Evolutionary conservation across 2,888 invertebrate species (phyloP), one percentile per base, ranked within the genome.

Genomic region (Sminthurides aquaticus): DNA sequence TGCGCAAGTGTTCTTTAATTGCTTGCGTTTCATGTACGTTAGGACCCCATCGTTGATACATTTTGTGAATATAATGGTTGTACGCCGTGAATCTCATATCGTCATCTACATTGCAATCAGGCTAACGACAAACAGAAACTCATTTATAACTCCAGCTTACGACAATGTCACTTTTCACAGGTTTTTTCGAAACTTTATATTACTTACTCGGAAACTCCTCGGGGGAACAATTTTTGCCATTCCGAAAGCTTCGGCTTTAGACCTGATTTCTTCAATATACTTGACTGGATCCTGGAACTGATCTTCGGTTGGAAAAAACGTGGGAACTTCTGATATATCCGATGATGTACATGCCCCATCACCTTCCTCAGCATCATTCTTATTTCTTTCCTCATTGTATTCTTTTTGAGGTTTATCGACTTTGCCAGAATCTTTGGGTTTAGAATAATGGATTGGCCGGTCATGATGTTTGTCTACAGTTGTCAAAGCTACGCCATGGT

Each of bases 201-300:
- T 43, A n/a, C 69, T 71, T 75, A 82, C 82, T 75, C 86, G 86
- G 76, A 91, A 92, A 66, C 82, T 85, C 0, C 82, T 77, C 0
- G 95, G 95, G 2, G 94, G 90, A 25, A 93, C 86, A 27, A 96
- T 89, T 70, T 89, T 85, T 76, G 94, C 95, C 66, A 96, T 85
- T 0, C 95, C 94, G 78, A 85, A 93, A 66, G 86, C 84, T 55
- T 88, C 87, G 0, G 91, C 91, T 61, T 84, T 81, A 0, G 86
- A 83, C 60, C 87, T 83, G 34, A 94, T 90, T 67, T 87, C 85
- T 67, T 90, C 88, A 65, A 93, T 89, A 75, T 89, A 95, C 67
- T 86, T 85, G 3, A 94, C 79, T 0, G 94, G 94, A 81, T 95
- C 92, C 77, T 86, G 78, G 76, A 94, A 93, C 76, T 94, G 91